Evolutionary conservation across 2,888 invertebrate species (phyloP).

Genomic region (Carterocephalus palaemon): DNA sequence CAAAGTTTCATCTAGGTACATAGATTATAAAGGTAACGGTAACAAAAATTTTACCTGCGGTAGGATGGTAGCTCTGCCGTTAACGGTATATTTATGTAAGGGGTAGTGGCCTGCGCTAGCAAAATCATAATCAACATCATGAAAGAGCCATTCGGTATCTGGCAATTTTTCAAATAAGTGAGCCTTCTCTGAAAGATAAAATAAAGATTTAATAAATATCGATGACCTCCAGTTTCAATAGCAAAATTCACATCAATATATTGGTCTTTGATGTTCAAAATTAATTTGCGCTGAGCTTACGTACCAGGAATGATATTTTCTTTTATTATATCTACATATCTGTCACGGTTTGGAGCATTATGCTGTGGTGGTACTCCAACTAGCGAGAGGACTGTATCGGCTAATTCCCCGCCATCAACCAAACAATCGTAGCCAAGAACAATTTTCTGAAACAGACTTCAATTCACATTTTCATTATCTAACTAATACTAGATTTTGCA

Average conservation of each 20-base stretch:
- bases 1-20: too few species aligned
- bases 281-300: too few species aligned
- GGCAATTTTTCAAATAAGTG: constrained; percentile 43
- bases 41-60: constrained; percentile 39
- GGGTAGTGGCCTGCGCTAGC: constrained; percentile 54
- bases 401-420: constrained; percentile 39
- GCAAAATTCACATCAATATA: too few species aligned
- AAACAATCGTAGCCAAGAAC: constrained; percentile 60
- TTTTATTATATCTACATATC: constrained; percentile 40
- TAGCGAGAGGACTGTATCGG: constrained; percentile 48
- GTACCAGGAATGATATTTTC: constrained; percentile 56
- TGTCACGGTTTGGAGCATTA: constrained; percentile 54
- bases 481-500: too few species aligned
- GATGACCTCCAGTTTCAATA: too few species aligned
- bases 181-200: constrained; percentile 46
- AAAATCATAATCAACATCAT: constrained; percentile 50
- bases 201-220: constrained; percentile 1
- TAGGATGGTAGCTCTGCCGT: constrained; percentile 50
- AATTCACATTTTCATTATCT: not conserved
- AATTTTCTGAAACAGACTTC: constrained; percentile 43
- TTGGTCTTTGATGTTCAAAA: too few species aligned
- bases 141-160: constrained; percentile 54
- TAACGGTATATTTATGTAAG: constrained; percentile 46
- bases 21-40: too few species aligned
- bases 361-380: constrained; percentile 64